These are phyloP conservation scores for Enteromius mattozi DNA, from an alignment of 2,797 vertebrate species.

Conservation along the genomic window DNA sequence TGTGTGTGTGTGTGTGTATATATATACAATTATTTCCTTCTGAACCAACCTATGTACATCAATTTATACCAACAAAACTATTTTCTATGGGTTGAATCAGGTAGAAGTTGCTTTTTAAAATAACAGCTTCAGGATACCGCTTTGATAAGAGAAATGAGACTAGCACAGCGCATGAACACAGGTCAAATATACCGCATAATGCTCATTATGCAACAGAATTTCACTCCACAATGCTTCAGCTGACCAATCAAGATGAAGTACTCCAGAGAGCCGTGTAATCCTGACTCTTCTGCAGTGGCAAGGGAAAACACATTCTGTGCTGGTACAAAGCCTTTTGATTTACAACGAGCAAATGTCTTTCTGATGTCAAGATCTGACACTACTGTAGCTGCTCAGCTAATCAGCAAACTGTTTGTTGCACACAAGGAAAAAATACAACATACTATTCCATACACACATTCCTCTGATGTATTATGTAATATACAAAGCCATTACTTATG, in stretches of 20 bases:
- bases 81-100: not conserved
- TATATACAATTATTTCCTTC: not conserved
- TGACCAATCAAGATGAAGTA: not conserved
- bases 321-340: constrained; percentile 10
- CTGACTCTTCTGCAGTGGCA: constrained; percentile 3
- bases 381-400: constrained; percentile 7
- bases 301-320: constrained; percentile 22
- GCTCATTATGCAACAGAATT: not conserved
- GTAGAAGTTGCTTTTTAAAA: not conserved
- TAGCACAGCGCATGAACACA: not conserved
- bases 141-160: not conserved
- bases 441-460: not conserved
- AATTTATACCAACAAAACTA: not conserved
- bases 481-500: constrained; percentile 2
- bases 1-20: too few species aligned
- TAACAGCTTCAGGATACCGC: not conserved
- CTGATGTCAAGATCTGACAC: constrained; percentile 32
- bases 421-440: not conserved
- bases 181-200: not conserved
- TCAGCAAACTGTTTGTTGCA: constrained; percentile 16
- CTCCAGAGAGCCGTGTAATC: not conserved
- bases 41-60: not conserved
- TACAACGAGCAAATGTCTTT: not conserved
- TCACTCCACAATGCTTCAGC: not conserved
- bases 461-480: constrained; percentile 25